phyloP scores from a whole-genome alignment of 2,113 vertebrate genomes.

The Phaetusa simplex region DNA sequence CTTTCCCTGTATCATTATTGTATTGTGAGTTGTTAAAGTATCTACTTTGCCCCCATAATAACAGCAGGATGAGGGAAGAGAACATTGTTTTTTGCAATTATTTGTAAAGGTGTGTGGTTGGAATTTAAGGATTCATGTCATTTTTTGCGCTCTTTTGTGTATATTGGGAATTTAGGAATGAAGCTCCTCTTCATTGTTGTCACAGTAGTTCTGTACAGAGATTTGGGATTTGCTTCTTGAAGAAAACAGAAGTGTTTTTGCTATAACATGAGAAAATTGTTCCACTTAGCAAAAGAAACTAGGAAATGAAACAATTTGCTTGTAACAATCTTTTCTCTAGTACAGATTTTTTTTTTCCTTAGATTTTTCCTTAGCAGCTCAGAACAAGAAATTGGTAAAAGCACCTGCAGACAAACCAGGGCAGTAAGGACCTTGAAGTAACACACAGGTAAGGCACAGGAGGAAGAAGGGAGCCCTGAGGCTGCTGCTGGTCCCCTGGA shows the following conservation, averaged over 20 bases:
- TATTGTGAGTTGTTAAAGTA: not conserved
- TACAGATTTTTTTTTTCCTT: not conserved
- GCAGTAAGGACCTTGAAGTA: not conserved
- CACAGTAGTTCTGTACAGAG: not conserved
- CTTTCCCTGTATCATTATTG: not conserved
- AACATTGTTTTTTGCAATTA: not conserved
- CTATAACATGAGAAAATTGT: not conserved
- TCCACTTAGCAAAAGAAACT: not conserved
- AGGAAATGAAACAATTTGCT: not conserved
- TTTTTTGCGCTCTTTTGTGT: not conserved
- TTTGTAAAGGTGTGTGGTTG: not conserved
- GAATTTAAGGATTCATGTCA: not conserved
- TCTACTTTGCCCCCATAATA: not conserved
- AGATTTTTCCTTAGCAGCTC: not conserved
- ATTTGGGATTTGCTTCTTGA: not conserved
- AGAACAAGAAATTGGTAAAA: not conserved
- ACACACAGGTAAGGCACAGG: not conserved
- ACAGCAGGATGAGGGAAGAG: not conserved
- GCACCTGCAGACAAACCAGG: not conserved
- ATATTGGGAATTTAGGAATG: not conserved
- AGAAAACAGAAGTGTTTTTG: not conserved
- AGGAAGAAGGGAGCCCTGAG: not conserved
- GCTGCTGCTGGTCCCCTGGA: not conserved
- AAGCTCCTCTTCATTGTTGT: not conserved
- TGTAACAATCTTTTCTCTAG: not conserved